phyloP scores from a whole-genome alignment of 2,888 invertebrate genomes.

The Clepsis dumicolana region DNA sequence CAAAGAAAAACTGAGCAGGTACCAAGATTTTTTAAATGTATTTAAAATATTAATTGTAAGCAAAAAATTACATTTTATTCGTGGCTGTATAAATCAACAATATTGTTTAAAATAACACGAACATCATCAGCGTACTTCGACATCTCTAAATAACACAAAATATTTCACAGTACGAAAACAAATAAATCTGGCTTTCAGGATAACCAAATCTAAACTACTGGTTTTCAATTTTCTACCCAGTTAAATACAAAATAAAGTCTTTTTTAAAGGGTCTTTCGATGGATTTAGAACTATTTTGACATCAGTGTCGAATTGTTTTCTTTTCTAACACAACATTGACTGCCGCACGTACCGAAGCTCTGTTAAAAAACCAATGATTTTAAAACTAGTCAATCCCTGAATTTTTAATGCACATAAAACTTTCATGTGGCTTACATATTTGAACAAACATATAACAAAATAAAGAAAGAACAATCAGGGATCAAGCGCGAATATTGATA shows the following conservation, averaged over 20 bases:
- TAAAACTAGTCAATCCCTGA: constrained; percentile 25
- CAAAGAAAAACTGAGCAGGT: too few relatives aligned
- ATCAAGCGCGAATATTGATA: neutral
- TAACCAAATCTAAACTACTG: neutral
- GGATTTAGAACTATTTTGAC: neutral
- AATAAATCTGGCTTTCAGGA: neutral
- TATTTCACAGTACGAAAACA: neutral
- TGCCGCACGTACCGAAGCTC: neutral
- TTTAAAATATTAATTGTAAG: neutral
- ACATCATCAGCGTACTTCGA: neutral
- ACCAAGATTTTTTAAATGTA: too few relatives aligned
- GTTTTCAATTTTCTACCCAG: neutral
- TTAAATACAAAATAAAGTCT: neutral
- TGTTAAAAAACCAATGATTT: constrained; percentile 19
- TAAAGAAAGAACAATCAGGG: neutral
- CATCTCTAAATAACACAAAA: neutral
- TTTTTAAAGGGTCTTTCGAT: neutral
- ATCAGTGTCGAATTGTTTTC: neutral
- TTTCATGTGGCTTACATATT: constrained; percentile 16
- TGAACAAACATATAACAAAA: neutral
- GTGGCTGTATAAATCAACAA: neutral
- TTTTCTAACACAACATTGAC: constrained; percentile 12
- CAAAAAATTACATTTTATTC: neutral
- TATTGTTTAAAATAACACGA: neutral
- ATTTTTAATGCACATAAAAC: constrained; percentile 1